phyloP scores from a whole-genome alignment of 2,113 vertebrate genomes.

The Thalassarche chlororhynchos region DNA sequence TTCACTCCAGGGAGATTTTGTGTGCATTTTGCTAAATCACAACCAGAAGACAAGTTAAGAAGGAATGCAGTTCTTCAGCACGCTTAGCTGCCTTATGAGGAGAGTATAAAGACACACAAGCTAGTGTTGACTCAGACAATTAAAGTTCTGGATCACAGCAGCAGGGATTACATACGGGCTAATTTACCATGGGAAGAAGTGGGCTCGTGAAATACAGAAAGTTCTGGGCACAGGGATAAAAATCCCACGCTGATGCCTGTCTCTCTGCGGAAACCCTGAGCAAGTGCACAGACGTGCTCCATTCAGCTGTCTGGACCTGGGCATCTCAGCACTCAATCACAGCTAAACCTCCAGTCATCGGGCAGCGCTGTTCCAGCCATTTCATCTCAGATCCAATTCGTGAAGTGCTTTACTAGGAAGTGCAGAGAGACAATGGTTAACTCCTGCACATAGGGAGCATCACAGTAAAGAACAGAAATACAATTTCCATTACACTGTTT shows the following conservation, averaged over 20 bases:
- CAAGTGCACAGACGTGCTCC: accelerated
- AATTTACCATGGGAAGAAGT: not conserved
- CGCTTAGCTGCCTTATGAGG: not conserved
- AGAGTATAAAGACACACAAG: not conserved
- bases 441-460: not conserved
- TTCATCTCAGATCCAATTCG: not conserved
- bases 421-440: not conserved
- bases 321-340: not conserved
- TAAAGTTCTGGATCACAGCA: not conserved
- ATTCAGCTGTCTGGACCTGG: not conserved
- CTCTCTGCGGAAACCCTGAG: not conserved
- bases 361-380: not conserved
- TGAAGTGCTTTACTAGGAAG: not conserved
- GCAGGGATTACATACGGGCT: not conserved
- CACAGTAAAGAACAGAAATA: not conserved
- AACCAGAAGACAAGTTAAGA: not conserved
- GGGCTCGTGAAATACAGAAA: not conserved
- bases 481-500: not conserved
- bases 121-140: not conserved
- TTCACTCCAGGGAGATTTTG: not conserved
- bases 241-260: not conserved
- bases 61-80: not conserved
- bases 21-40: not conserved
- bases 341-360: not conserved
- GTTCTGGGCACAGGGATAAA: not conserved